Conservation (phyloP, 1,140 invertebrate genomes). For the Antheraea pernyi region DNA sequence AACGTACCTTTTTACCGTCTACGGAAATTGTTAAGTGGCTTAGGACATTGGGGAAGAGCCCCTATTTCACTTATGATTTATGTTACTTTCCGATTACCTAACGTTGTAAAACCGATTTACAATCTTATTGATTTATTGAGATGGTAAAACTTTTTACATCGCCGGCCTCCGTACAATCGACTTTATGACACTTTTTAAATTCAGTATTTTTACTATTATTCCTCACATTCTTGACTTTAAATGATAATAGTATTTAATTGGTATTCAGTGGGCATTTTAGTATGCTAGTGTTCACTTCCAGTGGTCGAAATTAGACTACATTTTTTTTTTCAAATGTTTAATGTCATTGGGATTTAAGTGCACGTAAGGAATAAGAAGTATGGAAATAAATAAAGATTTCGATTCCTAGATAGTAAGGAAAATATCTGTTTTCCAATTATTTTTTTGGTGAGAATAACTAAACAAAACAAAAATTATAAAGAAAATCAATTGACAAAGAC, state of each 20-base stretch:
- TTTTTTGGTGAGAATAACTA: no score
- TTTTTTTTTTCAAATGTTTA: no score
- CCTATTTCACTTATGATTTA: constrained; percentile 60
- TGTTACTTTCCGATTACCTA: constrained; percentile 49
- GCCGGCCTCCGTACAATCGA: neutral
- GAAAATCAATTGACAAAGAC: no score
- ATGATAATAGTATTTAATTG: neutral
- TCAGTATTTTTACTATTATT: neutral
- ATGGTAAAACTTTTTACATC: constrained; percentile 49
- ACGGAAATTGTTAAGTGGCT: constrained; percentile 22
- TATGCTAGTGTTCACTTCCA: no score
- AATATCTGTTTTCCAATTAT: no score
- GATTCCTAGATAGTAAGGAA: no score
- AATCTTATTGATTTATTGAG: constrained; percentile 62
- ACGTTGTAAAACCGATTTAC: constrained; percentile 62
- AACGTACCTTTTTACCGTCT: constrained; percentile 8
- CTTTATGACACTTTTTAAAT: constrained; percentile 11
- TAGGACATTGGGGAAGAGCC: constrained; percentile 28
- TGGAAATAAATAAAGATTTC: no score
- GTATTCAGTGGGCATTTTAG: no score
- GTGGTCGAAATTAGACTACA: no score
- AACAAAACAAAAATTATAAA: no score
- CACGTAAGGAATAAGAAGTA: no score
- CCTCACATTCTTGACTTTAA: neutral
- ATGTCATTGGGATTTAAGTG: no score